phyloP scores from a whole-genome alignment of 2,113 vertebrate species.

The Chelonoidis abingdonii region DNA sequence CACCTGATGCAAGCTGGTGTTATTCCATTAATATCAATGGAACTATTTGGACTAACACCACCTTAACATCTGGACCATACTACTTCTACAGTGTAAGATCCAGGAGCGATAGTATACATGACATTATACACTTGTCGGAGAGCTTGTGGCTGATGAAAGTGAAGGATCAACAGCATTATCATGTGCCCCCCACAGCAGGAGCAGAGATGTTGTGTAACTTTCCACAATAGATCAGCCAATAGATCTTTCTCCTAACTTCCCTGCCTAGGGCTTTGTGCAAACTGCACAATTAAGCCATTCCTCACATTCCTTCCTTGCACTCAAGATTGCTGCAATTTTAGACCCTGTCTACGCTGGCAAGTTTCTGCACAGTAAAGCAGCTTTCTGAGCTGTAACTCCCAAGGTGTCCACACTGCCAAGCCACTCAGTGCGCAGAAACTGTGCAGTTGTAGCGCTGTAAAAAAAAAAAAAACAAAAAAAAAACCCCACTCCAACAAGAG shows the following conservation, averaged over 20 bases:
- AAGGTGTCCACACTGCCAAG: no score
- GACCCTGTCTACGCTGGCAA: no score
- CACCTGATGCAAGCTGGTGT: background rate
- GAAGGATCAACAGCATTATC: background rate
- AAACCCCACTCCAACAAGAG: no score
- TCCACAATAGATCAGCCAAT: background rate
- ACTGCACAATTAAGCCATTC: background rate
- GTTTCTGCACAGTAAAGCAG: no score
- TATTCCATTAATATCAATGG: background rate
- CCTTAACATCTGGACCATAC: background rate
- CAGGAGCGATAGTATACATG: background rate
- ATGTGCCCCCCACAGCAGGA: accelerated
- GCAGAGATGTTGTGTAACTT: background rate
- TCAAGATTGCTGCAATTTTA: background rate
- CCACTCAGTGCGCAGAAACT: no score
- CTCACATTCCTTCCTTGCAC: background rate
- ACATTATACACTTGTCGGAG: background rate
- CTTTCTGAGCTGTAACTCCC: no score
- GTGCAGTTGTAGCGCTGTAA: no score
- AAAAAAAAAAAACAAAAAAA: no score
- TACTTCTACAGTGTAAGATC: background rate
- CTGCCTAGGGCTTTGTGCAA: background rate
- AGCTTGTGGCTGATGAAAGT: background rate
- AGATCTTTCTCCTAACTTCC: background rate
- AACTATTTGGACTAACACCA: background rate